Conservation (phyloP, 1,140 invertebrate genomes). For the Diprion similis region DNA sequence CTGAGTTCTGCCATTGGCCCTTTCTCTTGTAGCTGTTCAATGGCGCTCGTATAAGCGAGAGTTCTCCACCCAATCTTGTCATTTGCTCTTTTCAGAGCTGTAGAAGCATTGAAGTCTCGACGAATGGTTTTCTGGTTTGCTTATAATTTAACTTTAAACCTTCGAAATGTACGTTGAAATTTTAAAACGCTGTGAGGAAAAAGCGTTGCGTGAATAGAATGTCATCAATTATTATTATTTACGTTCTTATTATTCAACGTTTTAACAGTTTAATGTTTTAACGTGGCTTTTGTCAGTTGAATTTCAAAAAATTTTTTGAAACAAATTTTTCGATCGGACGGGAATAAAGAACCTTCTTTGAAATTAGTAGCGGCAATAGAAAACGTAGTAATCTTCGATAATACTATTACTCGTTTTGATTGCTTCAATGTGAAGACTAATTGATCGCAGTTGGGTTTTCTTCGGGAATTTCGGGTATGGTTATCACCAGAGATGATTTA, state of each 20-base stretch:
- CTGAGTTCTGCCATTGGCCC: slow-evolving; percentile 26
- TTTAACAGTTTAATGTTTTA: neutral
- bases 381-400: no score
- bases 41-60: slow-evolving; percentile 44
- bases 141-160: neutral
- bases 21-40: slow-evolving; percentile 37
- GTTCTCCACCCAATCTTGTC: slow-evolving; percentile 39
- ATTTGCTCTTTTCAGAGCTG: slow-evolving; percentile 43
- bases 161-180: neutral
- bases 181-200: neutral
- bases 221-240: neutral
- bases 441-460: neutral
- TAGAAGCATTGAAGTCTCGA: slow-evolving; percentile 30
- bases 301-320: no score
- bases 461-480: slow-evolving; percentile 1
- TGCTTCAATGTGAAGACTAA: neutral
- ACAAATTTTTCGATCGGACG: no score
- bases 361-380: no score
- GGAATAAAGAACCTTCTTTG: no score
- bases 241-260: neutral
- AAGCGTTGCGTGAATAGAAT: neutral
- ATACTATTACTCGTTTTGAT: no score
- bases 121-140: neutral
- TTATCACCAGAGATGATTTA: neutral
- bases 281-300: neutral